phyloP scores from a whole-genome alignment of 1,140 invertebrate species.

The Anastrepha obliqua region DNA sequence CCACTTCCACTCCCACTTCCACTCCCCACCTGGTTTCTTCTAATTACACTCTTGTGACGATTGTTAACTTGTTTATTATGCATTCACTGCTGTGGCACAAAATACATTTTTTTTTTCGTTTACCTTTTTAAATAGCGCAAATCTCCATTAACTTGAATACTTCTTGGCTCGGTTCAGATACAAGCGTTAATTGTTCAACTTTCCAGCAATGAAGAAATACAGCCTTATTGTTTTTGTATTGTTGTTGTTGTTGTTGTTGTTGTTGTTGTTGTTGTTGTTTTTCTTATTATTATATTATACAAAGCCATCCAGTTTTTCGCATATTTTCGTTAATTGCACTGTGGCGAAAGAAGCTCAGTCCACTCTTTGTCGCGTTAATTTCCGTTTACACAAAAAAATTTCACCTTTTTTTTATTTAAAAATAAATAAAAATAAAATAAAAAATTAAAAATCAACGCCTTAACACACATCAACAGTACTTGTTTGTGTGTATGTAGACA shows the following conservation, averaged over 20 bases:
- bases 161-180: neutral
- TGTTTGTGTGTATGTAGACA: neutral
- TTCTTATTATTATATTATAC: neutral
- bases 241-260: neutral
- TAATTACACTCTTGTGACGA: too few relatives aligned
- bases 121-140: constrained; percentile 22
- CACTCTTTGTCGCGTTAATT: neutral
- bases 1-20: too few relatives aligned
- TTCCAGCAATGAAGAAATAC: neutral
- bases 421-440: too few relatives aligned
- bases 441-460: too few relatives aligned
- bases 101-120: neutral
- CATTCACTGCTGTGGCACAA: neutral
- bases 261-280: neutral
- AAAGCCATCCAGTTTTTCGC: neutral
- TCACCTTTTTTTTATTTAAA: neutral
- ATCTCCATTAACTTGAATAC: constrained; percentile 1
- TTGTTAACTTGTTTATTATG: neutral
- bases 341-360: neutral
- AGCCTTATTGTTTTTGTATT: neutral
- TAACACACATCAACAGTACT: constrained; percentile 13
- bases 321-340: constrained; percentile 20
- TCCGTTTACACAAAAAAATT: constrained; percentile 8
- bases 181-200: constrained; percentile 6
- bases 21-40: too few relatives aligned